These are phyloP conservation scores for Exephanes ischioxanthus DNA, from an alignment of 2,888 invertebrate species.

Conservation along the genomic window DNA sequence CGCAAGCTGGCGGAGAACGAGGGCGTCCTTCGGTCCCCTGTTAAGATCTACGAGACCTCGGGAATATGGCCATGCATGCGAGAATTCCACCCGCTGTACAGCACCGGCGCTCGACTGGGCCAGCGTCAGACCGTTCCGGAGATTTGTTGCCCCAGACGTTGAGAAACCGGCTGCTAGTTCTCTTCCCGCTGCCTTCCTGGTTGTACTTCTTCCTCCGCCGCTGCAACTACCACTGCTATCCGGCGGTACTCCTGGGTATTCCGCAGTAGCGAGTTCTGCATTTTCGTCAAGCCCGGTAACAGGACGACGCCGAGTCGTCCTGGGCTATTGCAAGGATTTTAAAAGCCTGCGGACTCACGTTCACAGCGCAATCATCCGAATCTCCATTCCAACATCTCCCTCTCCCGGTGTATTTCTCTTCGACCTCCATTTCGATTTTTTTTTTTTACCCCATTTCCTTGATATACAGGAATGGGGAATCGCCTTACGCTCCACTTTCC, in stretches of 20 bases:
- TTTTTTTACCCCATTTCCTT: neutral
- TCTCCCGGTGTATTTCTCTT: neutral
- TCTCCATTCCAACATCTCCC: constrained; percentile 57
- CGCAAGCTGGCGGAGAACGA: constrained; percentile 9
- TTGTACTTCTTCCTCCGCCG: neutral
- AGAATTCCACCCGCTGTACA: constrained; percentile 38
- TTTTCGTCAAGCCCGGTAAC: constrained; percentile 24
- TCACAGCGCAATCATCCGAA: constrained; percentile 64
- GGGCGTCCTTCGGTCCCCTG: constrained; percentile 4
- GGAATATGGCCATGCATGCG: constrained; percentile 50
- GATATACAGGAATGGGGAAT: neutral
- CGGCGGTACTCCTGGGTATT: constrained; percentile 1
- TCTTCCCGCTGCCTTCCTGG: neutral
- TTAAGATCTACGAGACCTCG: constrained; percentile 44
- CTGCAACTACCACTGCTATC: neutral
- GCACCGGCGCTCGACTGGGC: constrained; percentile 35
- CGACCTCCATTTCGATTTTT: neutral
- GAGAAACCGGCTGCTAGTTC: constrained; percentile 72
- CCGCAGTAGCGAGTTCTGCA: constrained; percentile 3
- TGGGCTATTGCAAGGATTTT: constrained; percentile 40
- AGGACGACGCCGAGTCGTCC: neutral
- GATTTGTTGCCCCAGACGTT: constrained; percentile 78
- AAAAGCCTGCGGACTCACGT: constrained; percentile 33
- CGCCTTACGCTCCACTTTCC: neutral
- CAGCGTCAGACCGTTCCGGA: constrained; percentile 67